A percentile compares a stretch with the other conserved stretches of the same genome.
These are phyloP conservation scores for Penaeus japonicus DNA, from an alignment of 1,140 invertebrate genomes.

Conservation along the genomic window DNA sequence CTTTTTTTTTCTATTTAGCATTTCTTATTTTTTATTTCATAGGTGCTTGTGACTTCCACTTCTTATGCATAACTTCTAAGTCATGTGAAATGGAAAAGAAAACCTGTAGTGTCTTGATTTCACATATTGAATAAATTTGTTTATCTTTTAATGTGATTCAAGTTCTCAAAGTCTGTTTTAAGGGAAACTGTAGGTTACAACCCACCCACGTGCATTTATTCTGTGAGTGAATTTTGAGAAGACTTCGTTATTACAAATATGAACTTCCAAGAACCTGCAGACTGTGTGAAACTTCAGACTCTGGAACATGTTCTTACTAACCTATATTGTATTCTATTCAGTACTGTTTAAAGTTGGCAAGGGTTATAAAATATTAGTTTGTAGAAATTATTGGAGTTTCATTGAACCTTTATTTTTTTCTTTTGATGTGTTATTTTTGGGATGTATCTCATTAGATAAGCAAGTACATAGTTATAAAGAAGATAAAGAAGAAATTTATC, in stretches of 20 bases:
- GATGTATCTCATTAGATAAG: too few species aligned
- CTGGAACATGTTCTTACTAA: conserved; percentile 31
- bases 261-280: conserved; percentile 6
- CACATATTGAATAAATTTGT: too few species aligned
- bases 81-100: too few species aligned
- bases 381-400: neutral
- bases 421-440: too few species aligned
- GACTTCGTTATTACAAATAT: neutral
- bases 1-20: conserved; percentile 1
- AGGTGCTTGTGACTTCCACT: neutral
- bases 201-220: conserved; percentile 25
- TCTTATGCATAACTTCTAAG: neutral
- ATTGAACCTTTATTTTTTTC: too few species aligned
- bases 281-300: neutral
- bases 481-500: too few species aligned
- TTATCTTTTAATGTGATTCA: too few species aligned
- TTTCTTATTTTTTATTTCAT: neutral
- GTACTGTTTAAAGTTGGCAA: conserved; percentile 24
- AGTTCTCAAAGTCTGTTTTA: too few species aligned
- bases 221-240: neutral
- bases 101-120: too few species aligned
- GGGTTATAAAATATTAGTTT: conserved; percentile 31
- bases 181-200: neutral
- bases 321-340: conserved; percentile 19
- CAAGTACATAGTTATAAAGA: too few species aligned